These are phyloP conservation scores for Actinemys pallida DNA, from an alignment of 2,113 vertebrate species.

Conservation along the genomic window DNA sequence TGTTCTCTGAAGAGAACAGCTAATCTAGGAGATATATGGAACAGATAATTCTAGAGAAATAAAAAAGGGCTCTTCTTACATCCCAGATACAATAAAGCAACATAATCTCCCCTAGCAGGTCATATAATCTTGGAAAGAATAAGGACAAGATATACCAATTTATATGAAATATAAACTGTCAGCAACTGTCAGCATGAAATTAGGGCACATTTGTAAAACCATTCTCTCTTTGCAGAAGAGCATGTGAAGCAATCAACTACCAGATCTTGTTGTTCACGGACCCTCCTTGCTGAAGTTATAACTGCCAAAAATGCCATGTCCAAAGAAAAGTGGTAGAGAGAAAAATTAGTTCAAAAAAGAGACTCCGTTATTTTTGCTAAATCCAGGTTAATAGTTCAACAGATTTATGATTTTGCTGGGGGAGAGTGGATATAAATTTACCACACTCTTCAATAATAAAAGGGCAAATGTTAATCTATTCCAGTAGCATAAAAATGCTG, in stretches of 20 bases:
- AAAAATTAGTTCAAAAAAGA: slow-evolving; percentile 27
- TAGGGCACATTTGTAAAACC: slow-evolving; percentile 7
- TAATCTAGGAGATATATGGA: slow-evolving; percentile 12
- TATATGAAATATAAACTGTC: slow-evolving; percentile 38
- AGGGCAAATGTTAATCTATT: not conserved
- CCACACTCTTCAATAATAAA: not conserved
- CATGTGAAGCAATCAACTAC: slow-evolving; percentile 43
- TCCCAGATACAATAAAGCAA: slow-evolving; percentile 19
- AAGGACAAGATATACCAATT: slow-evolving; percentile 42
- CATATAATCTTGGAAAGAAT: slow-evolving; percentile 27
- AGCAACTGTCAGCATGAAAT: slow-evolving; percentile 10
- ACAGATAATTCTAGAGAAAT: slow-evolving; percentile 39
- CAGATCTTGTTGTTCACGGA: slow-evolving; percentile 39
- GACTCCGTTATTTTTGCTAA: slow-evolving; percentile 17
- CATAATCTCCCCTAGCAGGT: slow-evolving; percentile 36
- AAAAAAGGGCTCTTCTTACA: slow-evolving; percentile 25
- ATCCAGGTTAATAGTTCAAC: slow-evolving; percentile 20
- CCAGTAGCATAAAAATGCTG: not conserved
- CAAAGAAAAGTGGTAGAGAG: slow-evolving; percentile 51
- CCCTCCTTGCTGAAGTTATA: not conserved
- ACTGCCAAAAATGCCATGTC: slow-evolving; percentile 36
- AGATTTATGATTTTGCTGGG: not conserved
- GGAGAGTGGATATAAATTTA: not conserved
- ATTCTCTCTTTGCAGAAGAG: slow-evolving; percentile 24
- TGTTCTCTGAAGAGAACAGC: not conserved